Evolutionary conservation across 2,888 invertebrate species (phyloP).

Genomic region (Plebejus anna): DNA sequence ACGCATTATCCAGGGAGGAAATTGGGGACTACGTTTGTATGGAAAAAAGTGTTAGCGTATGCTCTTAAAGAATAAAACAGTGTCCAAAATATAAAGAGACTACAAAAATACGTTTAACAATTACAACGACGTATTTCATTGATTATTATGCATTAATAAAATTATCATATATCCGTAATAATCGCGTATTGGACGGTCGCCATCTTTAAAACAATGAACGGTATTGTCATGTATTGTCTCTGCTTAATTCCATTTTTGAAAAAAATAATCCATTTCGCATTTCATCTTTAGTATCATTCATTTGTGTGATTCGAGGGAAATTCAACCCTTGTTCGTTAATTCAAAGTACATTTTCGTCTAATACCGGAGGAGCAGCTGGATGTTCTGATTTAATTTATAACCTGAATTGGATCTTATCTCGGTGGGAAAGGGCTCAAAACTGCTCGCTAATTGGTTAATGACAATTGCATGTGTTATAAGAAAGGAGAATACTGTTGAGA

Average conservation of each 20-base stretch:
- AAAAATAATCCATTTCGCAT: conserved; percentile 78
- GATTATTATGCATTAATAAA: conserved; percentile 50
- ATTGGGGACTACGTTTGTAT: too few species aligned
- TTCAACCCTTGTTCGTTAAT: conserved; percentile 42
- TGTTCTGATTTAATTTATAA: conserved; percentile 51
- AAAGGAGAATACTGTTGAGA: conserved; percentile 53
- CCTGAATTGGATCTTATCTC: conserved; percentile 58
- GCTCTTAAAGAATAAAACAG: too few species aligned
- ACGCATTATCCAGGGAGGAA: too few species aligned
- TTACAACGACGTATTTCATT: background rate
- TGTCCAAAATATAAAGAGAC: too few species aligned
- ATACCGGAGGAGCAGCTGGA: conserved; percentile 56
- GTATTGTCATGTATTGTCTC: conserved; percentile 80
- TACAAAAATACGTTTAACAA: background rate
- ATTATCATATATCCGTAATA: conserved; percentile 73
- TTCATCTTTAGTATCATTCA: conserved; percentile 72
- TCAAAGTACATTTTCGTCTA: conserved; percentile 48
- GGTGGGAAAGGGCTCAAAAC: conserved; percentile 52
- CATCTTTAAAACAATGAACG: conserved; percentile 78
- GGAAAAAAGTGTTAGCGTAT: too few species aligned
- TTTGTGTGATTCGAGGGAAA: conserved; percentile 45
- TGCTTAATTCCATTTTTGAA: conserved; percentile 79
- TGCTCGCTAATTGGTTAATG: conserved; percentile 63
- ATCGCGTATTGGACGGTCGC: conserved; percentile 71
- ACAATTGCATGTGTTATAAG: conserved; percentile 58